Percentiles rank a stretch among this genome's conserved stretches.
These are phyloP conservation scores for Regulus satrapa DNA, from an alignment of 2,113 vertebrate species.

Conservation along the genomic window DNA sequence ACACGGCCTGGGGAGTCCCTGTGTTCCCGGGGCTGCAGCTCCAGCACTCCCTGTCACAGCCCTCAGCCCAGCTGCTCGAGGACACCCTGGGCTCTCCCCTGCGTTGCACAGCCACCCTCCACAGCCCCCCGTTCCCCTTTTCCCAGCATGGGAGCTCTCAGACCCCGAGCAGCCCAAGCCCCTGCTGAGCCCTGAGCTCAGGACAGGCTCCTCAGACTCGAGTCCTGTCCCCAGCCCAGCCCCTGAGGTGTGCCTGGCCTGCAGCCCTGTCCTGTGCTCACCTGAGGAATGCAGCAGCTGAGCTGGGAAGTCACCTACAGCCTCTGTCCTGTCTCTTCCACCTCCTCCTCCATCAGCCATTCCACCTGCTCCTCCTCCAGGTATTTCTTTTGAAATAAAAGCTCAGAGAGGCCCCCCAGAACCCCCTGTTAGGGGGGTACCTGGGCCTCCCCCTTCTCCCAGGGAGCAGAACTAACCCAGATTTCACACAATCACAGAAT, in stretches of 20 bases:
- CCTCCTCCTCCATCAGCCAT: not conserved
- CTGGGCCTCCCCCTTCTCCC: not conserved
- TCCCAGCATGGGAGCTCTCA: not conserved
- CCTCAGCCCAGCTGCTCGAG: not conserved
- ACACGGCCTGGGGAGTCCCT: not conserved
- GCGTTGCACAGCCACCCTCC: not conserved
- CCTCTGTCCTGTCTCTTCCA: not conserved
- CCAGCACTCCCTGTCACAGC: not conserved
- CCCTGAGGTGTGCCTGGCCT: not conserved
- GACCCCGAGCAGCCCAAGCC: rapidly evolving
- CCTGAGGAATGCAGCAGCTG: not conserved
- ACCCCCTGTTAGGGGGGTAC: not conserved
- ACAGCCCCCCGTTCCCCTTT: not conserved
- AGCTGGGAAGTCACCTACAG: not conserved
- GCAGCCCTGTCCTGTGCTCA: not conserved
- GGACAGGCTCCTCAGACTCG: rapidly evolving
- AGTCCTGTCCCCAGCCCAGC: not conserved
- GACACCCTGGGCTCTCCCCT: not conserved
- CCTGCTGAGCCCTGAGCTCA: not conserved
- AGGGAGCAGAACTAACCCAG: not conserved
- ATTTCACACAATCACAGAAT: not conserved
- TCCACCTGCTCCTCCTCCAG: not conserved
- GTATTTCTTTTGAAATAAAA: not conserved
- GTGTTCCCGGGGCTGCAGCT: not conserved
- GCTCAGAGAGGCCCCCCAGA: not conserved